phyloP scores from a whole-genome alignment of 2,888 invertebrate genomes.

The Idaea dimidiata region DNA sequence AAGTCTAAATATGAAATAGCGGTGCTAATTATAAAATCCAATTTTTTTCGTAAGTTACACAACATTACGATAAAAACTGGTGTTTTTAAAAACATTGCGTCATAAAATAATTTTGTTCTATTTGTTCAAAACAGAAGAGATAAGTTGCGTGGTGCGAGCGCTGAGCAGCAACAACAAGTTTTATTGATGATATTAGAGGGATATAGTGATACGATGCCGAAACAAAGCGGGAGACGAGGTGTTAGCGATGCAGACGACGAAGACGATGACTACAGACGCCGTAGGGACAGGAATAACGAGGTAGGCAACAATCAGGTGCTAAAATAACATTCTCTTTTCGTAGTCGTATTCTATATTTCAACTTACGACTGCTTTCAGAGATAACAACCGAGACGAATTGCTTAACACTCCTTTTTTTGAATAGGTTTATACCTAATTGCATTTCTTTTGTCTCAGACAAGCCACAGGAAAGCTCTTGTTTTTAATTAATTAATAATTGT shows the following conservation, averaged over 20 bases:
- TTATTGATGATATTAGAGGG: conserved; percentile 69
- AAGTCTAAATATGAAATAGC: not conserved
- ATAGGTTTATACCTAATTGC: too few species aligned
- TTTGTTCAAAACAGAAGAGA: conserved; percentile 2
- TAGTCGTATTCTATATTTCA: not conserved
- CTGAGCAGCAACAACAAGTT: conserved; percentile 19
- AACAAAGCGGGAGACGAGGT: conserved; percentile 60
- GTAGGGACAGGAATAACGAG: conserved; percentile 89
- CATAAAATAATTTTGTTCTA: conserved; percentile 8
- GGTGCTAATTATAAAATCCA: not conserved
- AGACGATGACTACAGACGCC: conserved; percentile 86
- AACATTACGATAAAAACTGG: not conserved
- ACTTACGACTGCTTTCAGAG: not conserved
- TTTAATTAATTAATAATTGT: too few species aligned
- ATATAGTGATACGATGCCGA: conserved; percentile 54
- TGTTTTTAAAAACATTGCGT: conserved; percentile 9
- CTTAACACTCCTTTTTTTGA: too few species aligned
- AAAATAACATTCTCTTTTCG: not conserved
- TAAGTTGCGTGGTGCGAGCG: not conserved
- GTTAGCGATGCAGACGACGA: conserved; percentile 84
- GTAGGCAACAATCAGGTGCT: conserved; percentile 65
- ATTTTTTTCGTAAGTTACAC: not conserved
- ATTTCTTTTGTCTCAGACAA: too few species aligned
- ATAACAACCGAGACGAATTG: not conserved
- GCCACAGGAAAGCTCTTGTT: too few species aligned